Evolutionary conservation across 1,140 invertebrate species (phyloP), one percentile per base, ranked within the genome.

Genomic region (Metopolophium dirhodum): DNA sequence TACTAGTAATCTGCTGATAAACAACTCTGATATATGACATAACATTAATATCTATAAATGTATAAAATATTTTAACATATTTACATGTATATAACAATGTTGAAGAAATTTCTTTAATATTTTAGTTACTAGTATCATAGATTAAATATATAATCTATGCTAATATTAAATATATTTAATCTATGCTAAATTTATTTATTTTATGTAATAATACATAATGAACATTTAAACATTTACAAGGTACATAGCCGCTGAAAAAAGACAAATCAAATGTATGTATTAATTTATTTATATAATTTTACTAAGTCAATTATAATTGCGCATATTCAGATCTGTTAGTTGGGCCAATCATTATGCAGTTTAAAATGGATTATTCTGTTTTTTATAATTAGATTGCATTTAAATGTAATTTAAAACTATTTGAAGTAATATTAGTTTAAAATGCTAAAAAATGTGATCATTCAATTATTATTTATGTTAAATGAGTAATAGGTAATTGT

Each of bases 1-100:
- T 47, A 94, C 94, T 91, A 94, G 94, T 23, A 95, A 95, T 82
- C 94, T 95, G 11, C 94, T 95, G 37, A 94, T 94, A 94, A 93
- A 94, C 9, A 94, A 94, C 90, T 94, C 94, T 37, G 95, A 95
- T 51, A 94, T 95, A 51, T 88, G 20, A 54, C 23, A 45, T 22
- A 37, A 35, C 14, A 11, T 82, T 82, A 23, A 83, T 41, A 37
- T 45, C 41, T 85, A 87, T 87, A 35, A 49, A n/a, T 87, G n/a
- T 47, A 30, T 45, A 57, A 26, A 57, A 11, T n/a, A 77, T 77
- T 77, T 77, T 77, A 35, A n/a, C n/a, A 77, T 7, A n/a, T 77
- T 68, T 68, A n/a, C 61, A 30, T 68, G 4, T 68, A 68, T 68
- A 8, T 77, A 77, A 77, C 1, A 77, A n/a, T n/a, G 6, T n/a